phyloP scores from a whole-genome alignment of 2,113 vertebrate species.

The Tragulus kanchil region DNA sequence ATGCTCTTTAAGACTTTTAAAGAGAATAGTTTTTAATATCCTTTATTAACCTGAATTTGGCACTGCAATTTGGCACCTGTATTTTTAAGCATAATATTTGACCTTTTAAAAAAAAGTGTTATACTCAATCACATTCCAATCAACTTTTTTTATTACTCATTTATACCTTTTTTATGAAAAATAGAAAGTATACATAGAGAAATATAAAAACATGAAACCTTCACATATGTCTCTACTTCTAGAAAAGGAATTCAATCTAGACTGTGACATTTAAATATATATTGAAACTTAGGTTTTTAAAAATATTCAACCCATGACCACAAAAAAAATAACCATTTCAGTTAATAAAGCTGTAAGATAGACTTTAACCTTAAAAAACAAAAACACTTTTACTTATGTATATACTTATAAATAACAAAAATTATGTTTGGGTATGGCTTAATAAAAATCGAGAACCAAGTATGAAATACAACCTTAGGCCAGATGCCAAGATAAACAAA shows the following conservation, averaged over 20 bases:
- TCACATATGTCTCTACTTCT: conserved; percentile 63
- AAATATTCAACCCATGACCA: conserved; percentile 54
- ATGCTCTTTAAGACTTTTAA: conserved; percentile 45
- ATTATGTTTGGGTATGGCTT: neutral
- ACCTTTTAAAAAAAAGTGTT: conserved; percentile 56
- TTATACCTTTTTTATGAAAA: conserved; percentile 71
- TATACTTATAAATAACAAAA: conserved; percentile 39
- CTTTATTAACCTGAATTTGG: neutral
- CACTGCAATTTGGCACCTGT: neutral
- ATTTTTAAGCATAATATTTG: conserved; percentile 56
- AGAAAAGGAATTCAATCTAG: conserved; percentile 66
- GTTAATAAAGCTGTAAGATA: conserved; percentile 22
- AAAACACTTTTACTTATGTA: neutral
- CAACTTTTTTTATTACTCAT: conserved; percentile 63
- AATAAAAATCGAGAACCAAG: neutral
- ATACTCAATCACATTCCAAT: conserved; percentile 26
- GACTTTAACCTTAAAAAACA: neutral
- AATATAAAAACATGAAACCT: conserved; percentile 61
- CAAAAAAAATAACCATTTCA: conserved; percentile 10
- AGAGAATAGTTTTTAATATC: neutral
- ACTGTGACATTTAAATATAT: conserved; percentile 74
- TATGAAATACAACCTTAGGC: neutral
- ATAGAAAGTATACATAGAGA: conserved; percentile 56
- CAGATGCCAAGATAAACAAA: neutral
- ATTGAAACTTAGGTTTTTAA: conserved; percentile 71